Conservation (phyloP, 1,140 invertebrate genomes). For the Sitobion miscanthi region DNA sequence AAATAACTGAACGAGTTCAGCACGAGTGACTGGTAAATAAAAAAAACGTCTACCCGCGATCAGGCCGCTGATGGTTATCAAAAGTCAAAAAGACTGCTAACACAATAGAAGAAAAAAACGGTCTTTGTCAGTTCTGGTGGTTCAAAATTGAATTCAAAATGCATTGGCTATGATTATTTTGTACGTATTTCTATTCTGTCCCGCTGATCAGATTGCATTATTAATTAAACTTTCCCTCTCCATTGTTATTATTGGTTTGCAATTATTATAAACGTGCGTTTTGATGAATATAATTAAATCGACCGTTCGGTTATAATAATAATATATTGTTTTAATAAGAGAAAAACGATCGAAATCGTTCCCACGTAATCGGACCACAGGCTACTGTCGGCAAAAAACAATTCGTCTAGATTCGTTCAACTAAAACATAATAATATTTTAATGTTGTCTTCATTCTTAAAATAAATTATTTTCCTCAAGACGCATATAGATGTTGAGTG, state of each 20-base stretch:
- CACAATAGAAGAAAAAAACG: background rate
- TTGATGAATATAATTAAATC: conserved; percentile 36
- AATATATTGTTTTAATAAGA: conserved; percentile 34
- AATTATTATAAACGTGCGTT: conserved; percentile 29
- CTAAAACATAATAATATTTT: conserved; percentile 4
- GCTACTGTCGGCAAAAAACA: background rate
- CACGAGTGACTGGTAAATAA: background rate
- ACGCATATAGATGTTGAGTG: background rate
- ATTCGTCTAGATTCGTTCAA: background rate
- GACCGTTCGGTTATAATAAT: background rate
- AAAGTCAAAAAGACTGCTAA: background rate
- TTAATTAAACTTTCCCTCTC: conserved; percentile 43
- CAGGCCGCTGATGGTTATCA: background rate
- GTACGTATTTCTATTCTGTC: conserved; percentile 1
- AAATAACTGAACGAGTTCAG: background rate
- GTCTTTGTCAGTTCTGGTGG: background rate
- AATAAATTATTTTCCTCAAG: background rate
- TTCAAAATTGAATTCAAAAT: background rate
- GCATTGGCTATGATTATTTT: conserved; percentile 6
- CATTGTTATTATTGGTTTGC: conserved; percentile 19
- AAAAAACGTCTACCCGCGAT: background rate
- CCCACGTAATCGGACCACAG: background rate
- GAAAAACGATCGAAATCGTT: background rate
- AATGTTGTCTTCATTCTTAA: background rate
- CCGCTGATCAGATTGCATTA: conserved; percentile 9